Evolutionary conservation across 2,797 vertebrate genomes (phyloP).

Genomic region (Megalops cyprinoides): DNA sequence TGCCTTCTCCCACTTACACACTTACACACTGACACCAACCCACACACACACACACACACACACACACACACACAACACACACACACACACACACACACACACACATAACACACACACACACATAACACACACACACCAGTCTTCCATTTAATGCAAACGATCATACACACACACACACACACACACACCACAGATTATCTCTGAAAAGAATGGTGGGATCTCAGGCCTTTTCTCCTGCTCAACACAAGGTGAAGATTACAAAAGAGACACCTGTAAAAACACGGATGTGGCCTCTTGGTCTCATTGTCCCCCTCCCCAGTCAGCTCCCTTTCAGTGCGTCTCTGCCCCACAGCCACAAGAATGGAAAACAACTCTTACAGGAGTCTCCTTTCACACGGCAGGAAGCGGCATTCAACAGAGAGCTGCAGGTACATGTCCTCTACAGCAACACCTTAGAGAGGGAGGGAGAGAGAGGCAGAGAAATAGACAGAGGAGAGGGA

Average conservation of each 20-base stretch:
- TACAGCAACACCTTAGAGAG: too few species aligned
- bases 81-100: too few species aligned
- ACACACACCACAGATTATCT: constrained; percentile 59
- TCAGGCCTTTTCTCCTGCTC: constrained; percentile 51
- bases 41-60: constrained; percentile 13
- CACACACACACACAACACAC: too few species aligned
- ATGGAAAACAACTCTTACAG: constrained; percentile 76
- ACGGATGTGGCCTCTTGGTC: constrained; percentile 62
- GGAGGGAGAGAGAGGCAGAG: too few species aligned
- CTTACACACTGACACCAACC: background rate
- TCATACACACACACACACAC: constrained; percentile 44
- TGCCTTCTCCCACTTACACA: too few species aligned
- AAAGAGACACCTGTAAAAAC: constrained; percentile 82
- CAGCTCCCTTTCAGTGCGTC: constrained; percentile 71
- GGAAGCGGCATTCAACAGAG: constrained; percentile 73
- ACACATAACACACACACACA: too few species aligned
- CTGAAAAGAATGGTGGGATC: constrained; percentile 67
- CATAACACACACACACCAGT: too few species aligned
- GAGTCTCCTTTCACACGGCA: constrained; percentile 70
- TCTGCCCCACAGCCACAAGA: constrained; percentile 64
- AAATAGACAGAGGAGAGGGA: too few species aligned
- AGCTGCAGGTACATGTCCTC: constrained; percentile 72
- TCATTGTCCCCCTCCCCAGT: constrained; percentile 38
- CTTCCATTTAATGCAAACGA: constrained; percentile 29
- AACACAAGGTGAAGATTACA: constrained; percentile 73